Conservation (phyloP, 2,888 invertebrate species). For the Pemphredon lugubris region DNA sequence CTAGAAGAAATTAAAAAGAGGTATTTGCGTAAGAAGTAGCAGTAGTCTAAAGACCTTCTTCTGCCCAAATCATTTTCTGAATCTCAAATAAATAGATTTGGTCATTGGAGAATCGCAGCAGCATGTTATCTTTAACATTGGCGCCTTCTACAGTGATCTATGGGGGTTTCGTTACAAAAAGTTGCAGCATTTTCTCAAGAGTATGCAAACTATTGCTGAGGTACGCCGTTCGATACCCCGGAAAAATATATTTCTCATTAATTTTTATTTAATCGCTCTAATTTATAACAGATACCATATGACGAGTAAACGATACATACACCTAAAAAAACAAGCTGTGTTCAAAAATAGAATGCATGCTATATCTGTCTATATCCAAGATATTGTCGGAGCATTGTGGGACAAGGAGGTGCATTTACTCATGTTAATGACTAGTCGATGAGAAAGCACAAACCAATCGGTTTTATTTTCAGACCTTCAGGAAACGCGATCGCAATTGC, state of each 20-base stretch:
- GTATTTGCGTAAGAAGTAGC: neutral
- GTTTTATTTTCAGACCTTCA: conserved; percentile 58
- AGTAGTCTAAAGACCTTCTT: neutral
- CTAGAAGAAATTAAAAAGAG: neutral
- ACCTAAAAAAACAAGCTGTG: conserved; percentile 31
- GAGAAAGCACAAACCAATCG: neutral
- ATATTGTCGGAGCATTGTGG: conserved; percentile 71
- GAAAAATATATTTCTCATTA: neutral
- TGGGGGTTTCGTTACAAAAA: conserved; percentile 69
- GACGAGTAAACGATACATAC: conserved; percentile 47
- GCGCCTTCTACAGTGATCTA: conserved; percentile 75
- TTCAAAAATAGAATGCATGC: conserved; percentile 45
- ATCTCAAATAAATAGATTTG: conserved; percentile 46
- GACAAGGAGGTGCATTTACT: conserved; percentile 52
- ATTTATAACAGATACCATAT: conserved; percentile 62
- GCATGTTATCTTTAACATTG: conserved; percentile 67
- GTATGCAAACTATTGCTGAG: conserved; percentile 72
- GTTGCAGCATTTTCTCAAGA: conserved; percentile 69
- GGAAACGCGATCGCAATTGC: conserved; percentile 46
- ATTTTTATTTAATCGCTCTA: conserved; percentile 12
- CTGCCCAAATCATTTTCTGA: conserved; percentile 1
- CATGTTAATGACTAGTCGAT: neutral
- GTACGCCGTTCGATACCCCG: conserved; percentile 43
- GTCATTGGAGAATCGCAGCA: conserved; percentile 60
- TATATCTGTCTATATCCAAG: conserved; percentile 63